Evolutionary conservation across 2,888 invertebrate species (phyloP), one percentile per base, ranked within the genome.

Genomic region (Mongoloraphidia duomilia): DNA sequence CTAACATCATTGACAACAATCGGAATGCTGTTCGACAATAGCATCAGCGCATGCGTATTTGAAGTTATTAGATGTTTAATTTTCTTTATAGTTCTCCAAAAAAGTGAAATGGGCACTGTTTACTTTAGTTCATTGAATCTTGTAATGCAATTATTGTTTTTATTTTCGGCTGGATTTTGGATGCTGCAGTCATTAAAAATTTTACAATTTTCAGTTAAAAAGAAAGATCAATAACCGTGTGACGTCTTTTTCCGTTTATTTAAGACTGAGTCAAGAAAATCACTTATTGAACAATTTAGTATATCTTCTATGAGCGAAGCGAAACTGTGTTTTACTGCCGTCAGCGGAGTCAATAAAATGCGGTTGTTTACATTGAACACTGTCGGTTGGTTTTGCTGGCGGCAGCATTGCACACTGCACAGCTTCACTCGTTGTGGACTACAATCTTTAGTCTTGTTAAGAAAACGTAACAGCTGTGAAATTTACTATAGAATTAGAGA

Each of bases 1-100:
- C 72, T 84, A 41, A 74, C 74, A 3, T 80, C 83, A 0, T 65
- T 85, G 11, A 80, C 80, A 1, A 69, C 78, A 26, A 81, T 85
- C 45, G 84, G 85, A 1, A 74, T 84, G 72, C 62, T 85, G 9
- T 79, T 85, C 57, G 85, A 85, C 57, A 76, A 79, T 56, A 74
- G 75, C 40, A 71, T 74, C 8, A 70, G 75, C 56, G 80, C 80
- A 1, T 72, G 76, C 8, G 59, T 75, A 2, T 66, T 80, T 36
- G 86, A 86, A 64, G 71, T 82, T 1, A 52, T 75, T 2, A 73
- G 85, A 9, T 85, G 84, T 59, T 70, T 76, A n/a, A 63, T 77
- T 0, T 68, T 81, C 17, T 74, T 82, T 37, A 63, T 63, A 11
- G 64, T 64, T 9, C 56, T 70, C 9, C 67, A 66, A 51, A 68